phyloP scores from a whole-genome alignment of 2,888 invertebrate species.

The Notocelia uddmanniana region DNA sequence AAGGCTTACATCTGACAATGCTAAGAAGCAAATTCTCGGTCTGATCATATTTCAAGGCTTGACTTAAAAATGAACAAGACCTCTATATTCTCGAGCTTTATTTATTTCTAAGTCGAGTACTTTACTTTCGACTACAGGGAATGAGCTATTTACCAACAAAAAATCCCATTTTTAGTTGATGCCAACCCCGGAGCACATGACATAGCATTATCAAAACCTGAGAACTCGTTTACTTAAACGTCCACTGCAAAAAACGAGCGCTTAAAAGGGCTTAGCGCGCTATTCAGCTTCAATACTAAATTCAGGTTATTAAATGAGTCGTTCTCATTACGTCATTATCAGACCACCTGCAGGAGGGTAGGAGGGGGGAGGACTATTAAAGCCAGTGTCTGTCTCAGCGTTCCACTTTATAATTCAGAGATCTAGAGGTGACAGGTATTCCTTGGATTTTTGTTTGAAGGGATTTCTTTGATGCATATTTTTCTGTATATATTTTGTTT shows the following conservation, averaged over 20 bases:
- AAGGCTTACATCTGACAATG: too few species aligned
- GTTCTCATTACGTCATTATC: slow-evolving; percentile 15
- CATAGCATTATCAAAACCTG: not conserved
- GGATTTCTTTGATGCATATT: too few species aligned
- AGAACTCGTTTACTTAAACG: not conserved
- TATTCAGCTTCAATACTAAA: slow-evolving; percentile 20
- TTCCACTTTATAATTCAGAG: not conserved
- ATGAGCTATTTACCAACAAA: not conserved
- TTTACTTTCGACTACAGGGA: too few species aligned
- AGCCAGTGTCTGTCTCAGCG: not conserved
- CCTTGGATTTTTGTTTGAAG: not conserved
- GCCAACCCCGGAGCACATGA: not conserved
- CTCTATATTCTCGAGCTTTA: too few species aligned
- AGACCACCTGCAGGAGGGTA: slow-evolving; percentile 1
- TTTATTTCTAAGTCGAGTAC: too few species aligned
- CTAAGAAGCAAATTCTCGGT: too few species aligned
- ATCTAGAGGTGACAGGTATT: not conserved
- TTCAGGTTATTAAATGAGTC: slow-evolving; percentile 25
- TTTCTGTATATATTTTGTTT: too few species aligned
- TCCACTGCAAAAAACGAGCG: not conserved
- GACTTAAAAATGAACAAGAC: too few species aligned
- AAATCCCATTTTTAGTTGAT: not conserved
- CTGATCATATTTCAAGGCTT: too few species aligned
- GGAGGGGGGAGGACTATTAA: not conserved
- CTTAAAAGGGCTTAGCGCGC: slow-evolving; percentile 5